Percentiles rank a stretch among this genome's conserved stretches.
These are phyloP conservation scores for Drosophila formosana DNA, from an alignment of 2,888 invertebrate species.

Conservation along the genomic window DNA sequence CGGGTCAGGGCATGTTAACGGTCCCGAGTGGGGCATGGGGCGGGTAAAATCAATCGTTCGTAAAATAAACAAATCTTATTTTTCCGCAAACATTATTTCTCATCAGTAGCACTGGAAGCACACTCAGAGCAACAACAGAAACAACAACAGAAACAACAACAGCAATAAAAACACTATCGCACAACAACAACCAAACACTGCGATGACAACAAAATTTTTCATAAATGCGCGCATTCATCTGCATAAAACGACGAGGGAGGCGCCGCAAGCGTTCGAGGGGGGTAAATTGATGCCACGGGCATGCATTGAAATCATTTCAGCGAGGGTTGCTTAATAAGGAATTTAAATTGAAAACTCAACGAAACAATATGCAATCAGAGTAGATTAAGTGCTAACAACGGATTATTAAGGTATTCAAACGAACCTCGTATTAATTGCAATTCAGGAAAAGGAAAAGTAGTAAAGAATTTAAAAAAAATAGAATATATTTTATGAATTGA, in stretches of 20 bases:
- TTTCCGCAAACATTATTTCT: conserved; percentile 81
- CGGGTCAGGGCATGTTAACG: conserved; percentile 13
- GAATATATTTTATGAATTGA: no score
- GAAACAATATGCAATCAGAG: background rate
- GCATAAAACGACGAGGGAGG: conserved; percentile 63
- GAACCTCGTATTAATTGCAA: no score
- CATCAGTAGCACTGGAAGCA: conserved; percentile 61
- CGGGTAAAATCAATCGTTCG: conserved; percentile 76
- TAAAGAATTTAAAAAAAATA: no score
- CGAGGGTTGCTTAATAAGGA: conserved; percentile 40
- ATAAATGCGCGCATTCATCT: conserved; percentile 80
- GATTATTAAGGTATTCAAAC: no score
- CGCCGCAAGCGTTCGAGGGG: conserved; percentile 12
- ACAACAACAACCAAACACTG: conserved; percentile 37
- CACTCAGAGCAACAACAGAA: conserved; percentile 36
- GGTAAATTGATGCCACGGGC: conserved; percentile 22
- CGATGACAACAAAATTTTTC: conserved; percentile 77
- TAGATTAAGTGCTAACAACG: background rate
- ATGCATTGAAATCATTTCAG: conserved; percentile 39
- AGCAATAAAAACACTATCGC: conserved; percentile 33
- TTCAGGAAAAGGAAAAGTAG: no score
- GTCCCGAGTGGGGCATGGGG: background rate
- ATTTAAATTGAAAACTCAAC: background rate
- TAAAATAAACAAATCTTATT: conserved; percentile 81
- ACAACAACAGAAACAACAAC: conserved; percentile 21